Evolutionary conservation across 2,888 invertebrate genomes (phyloP), one percentile per base, ranked within the genome.

Genomic region (Argyra leucocephala): DNA sequence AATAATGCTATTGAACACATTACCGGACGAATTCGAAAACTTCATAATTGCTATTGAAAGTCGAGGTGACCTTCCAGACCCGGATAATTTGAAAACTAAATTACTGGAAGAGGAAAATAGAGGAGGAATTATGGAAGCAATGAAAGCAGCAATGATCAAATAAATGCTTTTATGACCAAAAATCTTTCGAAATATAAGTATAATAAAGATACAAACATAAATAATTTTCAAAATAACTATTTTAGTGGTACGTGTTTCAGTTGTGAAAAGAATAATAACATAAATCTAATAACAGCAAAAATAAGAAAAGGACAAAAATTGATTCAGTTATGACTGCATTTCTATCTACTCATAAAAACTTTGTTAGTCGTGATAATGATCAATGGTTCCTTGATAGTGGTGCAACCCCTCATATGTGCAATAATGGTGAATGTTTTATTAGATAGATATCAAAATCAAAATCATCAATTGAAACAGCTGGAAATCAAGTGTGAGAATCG

Each of bases 311-410:
- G 10, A 31, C 5, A 31, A 10, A 5, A 31, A 10, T 31, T 31
- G 3, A 37, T 37, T 3, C 6, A 10, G 37, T 37, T 9, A 37
- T 37, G 37, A 37, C 12, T 9, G 12, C 15, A 9, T 5, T 26
- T 6, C 7, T 26, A 26, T 6, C 4, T 6, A 7, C 9, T 10
- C 3, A 37, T 37, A 15, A 37, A 10, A 10, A 15, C 12, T 10
- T 3, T 9, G 37, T 3, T 9, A 37, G 3, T 10, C 10, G 3
- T 37, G 12, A 37, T 37, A 2, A 37, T 15, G 12, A 37, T 37
- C 10, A 37, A 9, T 65, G 63, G 63, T 66, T 57, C 26, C n/a
- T 66, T 21, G 66, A 67, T 15, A 66, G 63, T 36, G 66, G 66
- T 18, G 64, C 64, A 4, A 64, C 64, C 31, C 37, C 62, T 6